Percentiles rank a stretch among this genome's conserved stretches.
Conservation (phyloP, 2,888 invertebrate species). For the Gymnocheta viridis region DNA sequence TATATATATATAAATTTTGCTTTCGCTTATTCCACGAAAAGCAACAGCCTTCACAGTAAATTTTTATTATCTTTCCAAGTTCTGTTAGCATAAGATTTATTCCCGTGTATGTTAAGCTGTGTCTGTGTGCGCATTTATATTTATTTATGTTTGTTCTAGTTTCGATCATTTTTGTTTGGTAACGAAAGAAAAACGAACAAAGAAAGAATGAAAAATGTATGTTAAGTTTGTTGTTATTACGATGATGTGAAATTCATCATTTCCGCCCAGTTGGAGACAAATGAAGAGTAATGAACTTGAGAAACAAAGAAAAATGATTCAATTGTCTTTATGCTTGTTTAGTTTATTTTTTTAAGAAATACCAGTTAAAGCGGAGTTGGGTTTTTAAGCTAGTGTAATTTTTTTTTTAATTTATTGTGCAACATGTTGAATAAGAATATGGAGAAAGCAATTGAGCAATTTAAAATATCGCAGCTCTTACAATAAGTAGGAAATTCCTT, state of each 20-base stretch:
- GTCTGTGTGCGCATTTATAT: neutral
- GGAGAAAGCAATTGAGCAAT: too few species aligned
- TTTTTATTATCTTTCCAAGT: constrained; percentile 47
- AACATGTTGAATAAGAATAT: neutral
- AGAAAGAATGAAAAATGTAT: constrained; percentile 26
- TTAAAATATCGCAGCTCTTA: too few species aligned
- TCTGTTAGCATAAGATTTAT: constrained; percentile 18
- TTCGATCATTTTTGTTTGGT: constrained; percentile 31
- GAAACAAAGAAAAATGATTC: constrained; percentile 1
- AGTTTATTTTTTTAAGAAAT: neutral
- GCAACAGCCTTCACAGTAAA: constrained; percentile 35
- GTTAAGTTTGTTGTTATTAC: constrained; percentile 30
- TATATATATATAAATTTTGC: too few species aligned
- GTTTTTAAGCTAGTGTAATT: neutral
- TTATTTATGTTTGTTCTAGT: constrained; percentile 18
- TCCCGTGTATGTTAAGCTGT: neutral
- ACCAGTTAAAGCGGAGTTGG: neutral
- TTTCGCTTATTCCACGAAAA: neutral
- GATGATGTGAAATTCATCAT: constrained; percentile 68
- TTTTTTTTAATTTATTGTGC: neutral
- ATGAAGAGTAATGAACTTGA: constrained; percentile 63
- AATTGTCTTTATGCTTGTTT: neutral
- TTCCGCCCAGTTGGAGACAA: constrained; percentile 69
- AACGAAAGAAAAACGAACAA: neutral
- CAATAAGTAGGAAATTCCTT: too few species aligned